Evolutionary conservation across 2,888 invertebrate species (phyloP).

Genomic region (Rhogogaster chlorosoma): DNA sequence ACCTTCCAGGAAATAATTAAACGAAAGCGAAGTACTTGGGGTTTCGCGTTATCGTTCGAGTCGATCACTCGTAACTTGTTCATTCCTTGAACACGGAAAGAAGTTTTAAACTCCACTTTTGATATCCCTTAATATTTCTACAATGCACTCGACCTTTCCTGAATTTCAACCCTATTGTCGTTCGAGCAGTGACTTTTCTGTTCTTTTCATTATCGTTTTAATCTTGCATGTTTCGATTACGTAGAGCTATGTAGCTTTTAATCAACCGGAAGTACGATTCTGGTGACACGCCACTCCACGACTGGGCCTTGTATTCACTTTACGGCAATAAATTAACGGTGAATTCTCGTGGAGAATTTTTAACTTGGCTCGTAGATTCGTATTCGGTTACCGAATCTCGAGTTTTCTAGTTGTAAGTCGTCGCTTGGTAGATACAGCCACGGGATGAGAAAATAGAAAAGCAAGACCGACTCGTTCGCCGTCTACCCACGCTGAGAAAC

Average conservation of each 20-base stretch:
- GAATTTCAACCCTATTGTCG: neutral
- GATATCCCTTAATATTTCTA: constrained; percentile 5
- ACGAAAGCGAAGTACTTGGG: constrained; percentile 24
- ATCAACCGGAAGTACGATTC: constrained; percentile 33
- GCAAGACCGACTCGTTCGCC: neutral
- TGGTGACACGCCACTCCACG: constrained; percentile 28
- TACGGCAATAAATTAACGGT: constrained; percentile 31
- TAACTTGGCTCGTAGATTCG: constrained; percentile 45
- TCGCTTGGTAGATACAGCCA: neutral
- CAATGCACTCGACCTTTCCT: neutral
- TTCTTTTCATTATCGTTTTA: neutral
- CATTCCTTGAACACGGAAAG: neutral
- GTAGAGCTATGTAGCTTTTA: constrained; percentile 7
- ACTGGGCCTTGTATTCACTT: constrained; percentile 5
- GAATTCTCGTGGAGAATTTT: constrained; percentile 18
- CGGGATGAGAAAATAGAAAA: constrained; percentile 31
- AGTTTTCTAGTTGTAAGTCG: constrained; percentile 30
- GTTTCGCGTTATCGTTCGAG: constrained; percentile 2
- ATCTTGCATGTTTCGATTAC: neutral
- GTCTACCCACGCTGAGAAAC: constrained; percentile 39
- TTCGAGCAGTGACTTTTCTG: neutral
- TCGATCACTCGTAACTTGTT: constrained; percentile 43
- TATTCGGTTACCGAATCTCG: constrained; percentile 38
- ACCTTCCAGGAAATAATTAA: constrained; percentile 41
- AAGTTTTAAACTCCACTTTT: neutral